These are phyloP conservation scores for Aphidius colemani DNA, from an alignment of 2,888 invertebrate species.

Conservation along the genomic window DNA sequence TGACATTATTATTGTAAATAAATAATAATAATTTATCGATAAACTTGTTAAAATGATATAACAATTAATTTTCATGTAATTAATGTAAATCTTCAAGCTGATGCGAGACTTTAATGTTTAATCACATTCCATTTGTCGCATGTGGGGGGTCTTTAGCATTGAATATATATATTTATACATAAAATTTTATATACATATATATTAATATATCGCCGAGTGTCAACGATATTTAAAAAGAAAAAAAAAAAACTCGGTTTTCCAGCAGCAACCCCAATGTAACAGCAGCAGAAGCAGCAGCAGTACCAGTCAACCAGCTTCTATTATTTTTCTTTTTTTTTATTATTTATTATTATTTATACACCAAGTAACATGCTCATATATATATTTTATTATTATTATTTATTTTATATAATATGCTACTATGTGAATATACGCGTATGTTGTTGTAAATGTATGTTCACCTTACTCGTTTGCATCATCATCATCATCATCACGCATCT, in stretches of 20 bases:
- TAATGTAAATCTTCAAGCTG: conserved; percentile 22
- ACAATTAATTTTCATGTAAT: conserved; percentile 18
- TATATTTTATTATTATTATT: not conserved
- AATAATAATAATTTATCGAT: not conserved
- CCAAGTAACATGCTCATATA: too few relatives aligned
- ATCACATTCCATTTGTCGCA: conserved; percentile 2
- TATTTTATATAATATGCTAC: not conserved
- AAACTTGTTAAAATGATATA: too few relatives aligned
- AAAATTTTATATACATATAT: conserved; percentile 3
- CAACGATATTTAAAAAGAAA: conserved; percentile 11
- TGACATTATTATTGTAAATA: conserved; percentile 5
- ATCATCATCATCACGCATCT: too few relatives aligned
- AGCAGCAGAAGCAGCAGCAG: too few relatives aligned
- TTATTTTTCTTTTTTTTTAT: too few relatives aligned
- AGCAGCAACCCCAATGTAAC: too few relatives aligned
- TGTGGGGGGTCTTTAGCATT: conserved; percentile 16
- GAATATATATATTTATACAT: not conserved
- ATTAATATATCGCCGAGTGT: conserved; percentile 19
- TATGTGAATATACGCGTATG: too few relatives aligned
- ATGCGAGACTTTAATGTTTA: not conserved
- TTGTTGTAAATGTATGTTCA: too few relatives aligned
- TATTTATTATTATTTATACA: too few relatives aligned
- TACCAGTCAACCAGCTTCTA: too few relatives aligned
- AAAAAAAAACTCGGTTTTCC: not conserved
- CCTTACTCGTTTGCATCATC: too few relatives aligned